A percentile compares a stretch with the other conserved stretches of the same genome.
These are phyloP conservation scores for Pollenia labialis DNA, from an alignment of 2,888 invertebrate species.

Conservation along the genomic window DNA sequence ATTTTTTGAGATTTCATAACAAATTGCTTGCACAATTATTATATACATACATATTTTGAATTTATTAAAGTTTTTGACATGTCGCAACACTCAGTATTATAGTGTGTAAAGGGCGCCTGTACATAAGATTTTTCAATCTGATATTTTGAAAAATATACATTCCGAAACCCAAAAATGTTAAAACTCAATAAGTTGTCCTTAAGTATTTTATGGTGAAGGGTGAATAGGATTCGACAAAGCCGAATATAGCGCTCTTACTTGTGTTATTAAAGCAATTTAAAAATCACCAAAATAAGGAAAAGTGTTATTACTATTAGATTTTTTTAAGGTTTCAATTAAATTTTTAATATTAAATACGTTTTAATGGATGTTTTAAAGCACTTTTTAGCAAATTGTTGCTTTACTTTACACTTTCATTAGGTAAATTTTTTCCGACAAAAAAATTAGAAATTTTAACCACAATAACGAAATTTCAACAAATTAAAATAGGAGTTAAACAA, in stretches of 20 bases:
- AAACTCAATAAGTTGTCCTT: no score
- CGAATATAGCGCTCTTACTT: not conserved
- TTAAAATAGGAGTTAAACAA: conserved; percentile 33
- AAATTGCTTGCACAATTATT: no score
- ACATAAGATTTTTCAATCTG: no score
- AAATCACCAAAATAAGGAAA: not conserved
- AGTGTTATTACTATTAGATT: not conserved
- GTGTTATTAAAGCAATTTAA: not conserved
- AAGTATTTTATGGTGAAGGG: no score
- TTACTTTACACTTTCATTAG: conserved; percentile 11
- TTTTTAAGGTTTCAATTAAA: not conserved
- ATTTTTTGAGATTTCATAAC: no score
- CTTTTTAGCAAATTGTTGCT: conserved; percentile 3
- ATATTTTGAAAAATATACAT: no score
- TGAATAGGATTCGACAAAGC: no score
- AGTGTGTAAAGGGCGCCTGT: no score
- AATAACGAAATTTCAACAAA: conserved; percentile 56
- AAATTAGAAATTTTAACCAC: conserved; percentile 44
- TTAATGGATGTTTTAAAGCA: not conserved
- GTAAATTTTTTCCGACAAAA: conserved; percentile 17
- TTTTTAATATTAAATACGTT: conserved; percentile 15
- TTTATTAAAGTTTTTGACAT: no score
- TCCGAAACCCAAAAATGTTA: no score
- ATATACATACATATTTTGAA: no score
- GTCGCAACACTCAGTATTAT: no score